These are phyloP conservation scores for Apodemus sylvaticus DNA, from an alignment of 2,113 vertebrate genomes.

Conservation along the genomic window DNA sequence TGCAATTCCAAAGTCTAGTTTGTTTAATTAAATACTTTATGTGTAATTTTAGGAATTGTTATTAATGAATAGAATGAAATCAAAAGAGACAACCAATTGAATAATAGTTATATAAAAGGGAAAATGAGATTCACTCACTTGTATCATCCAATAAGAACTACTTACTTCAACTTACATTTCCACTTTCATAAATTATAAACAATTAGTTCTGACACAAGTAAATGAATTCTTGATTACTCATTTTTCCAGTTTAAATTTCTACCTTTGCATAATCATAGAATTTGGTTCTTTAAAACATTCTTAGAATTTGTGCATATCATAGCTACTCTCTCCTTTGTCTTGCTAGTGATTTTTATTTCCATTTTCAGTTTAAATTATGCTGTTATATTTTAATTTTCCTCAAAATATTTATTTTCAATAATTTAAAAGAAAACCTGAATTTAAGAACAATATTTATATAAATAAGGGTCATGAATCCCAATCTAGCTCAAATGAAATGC, in stretches of 20 bases:
- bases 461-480: not conserved
- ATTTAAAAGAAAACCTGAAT: not conserved
- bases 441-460: not conserved
- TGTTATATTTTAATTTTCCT: not conserved
- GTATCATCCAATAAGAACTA: not conserved
- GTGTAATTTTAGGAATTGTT: not conserved
- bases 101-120: not conserved
- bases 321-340: not conserved
- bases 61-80: not conserved
- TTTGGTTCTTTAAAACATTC: not conserved
- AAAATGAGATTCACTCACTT: not conserved
- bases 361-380: not conserved
- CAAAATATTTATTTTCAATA: not conserved
- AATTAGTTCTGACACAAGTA: not conserved
- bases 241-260: conserved; percentile 19
- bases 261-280: not conserved
- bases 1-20: not conserved
- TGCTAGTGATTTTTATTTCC: not conserved
- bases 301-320: not conserved
- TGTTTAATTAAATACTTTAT: not conserved
- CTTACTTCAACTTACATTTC: not conserved
- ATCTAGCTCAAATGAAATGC: not conserved
- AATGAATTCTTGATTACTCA: not conserved
- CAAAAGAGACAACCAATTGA: not conserved
- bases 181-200: conserved; percentile 19